Conservation (phyloP, 1,140 invertebrate species). For the Amyelois transitella region DNA sequence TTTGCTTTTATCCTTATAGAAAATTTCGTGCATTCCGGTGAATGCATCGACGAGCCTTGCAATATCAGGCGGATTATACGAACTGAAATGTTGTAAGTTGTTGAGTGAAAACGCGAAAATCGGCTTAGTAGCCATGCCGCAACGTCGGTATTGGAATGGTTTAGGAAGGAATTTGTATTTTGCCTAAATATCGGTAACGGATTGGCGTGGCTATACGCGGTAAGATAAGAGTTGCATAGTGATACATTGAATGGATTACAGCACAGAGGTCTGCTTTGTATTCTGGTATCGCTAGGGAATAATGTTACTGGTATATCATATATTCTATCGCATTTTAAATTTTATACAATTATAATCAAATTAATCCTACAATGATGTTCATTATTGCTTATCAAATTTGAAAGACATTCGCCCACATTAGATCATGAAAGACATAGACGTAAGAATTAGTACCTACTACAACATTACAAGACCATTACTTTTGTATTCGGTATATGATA, state of each 20-base stretch:
- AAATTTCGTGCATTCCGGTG: conserved; percentile 71
- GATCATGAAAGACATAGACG: too few species aligned
- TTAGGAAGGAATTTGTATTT: conserved; percentile 56
- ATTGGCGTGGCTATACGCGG: conserved; percentile 59
- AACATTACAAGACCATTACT: too few species aligned
- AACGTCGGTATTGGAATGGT: conserved; percentile 36
- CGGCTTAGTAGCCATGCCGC: conserved; percentile 25
- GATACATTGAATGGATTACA: conserved; percentile 69
- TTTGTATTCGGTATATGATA: too few species aligned
- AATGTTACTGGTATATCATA: background rate
- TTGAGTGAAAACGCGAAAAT: conserved; percentile 25
- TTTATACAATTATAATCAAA: too few species aligned
- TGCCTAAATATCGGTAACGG: conserved; percentile 71
- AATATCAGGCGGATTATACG: conserved; percentile 70
- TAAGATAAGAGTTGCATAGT: conserved; percentile 66
- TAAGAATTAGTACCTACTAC: too few species aligned
- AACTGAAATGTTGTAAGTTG: conserved; percentile 62
- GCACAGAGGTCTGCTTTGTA: conserved; percentile 43
- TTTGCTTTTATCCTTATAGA: conserved; percentile 74
- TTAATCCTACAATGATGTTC: too few species aligned
- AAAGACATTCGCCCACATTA: too few species aligned
- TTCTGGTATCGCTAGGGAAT: conserved; percentile 22
- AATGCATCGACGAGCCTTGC: conserved; percentile 68
- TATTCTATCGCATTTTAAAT: too few species aligned
- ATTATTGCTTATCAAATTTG: too few species aligned